phyloP scores from a whole-genome alignment of 2,888 invertebrate species.

The Tinea trinotella region DNA sequence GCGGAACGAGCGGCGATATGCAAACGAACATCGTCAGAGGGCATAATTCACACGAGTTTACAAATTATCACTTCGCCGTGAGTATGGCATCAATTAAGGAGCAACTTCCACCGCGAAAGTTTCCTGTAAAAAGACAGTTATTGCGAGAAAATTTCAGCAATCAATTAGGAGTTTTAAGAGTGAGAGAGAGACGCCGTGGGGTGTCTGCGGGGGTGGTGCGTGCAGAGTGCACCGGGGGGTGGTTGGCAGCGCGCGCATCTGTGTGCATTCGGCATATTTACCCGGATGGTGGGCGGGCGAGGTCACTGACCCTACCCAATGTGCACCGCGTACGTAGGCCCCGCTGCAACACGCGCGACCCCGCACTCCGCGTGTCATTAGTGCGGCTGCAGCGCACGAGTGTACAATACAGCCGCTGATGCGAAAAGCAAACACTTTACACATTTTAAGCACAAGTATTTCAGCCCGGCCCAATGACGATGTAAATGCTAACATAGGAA shows the following conservation, averaged over 20 bases:
- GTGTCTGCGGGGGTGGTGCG: slow-evolving; percentile 29
- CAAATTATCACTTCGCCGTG: slow-evolving; percentile 37
- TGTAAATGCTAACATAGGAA: background rate
- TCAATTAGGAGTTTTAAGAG: slow-evolving; percentile 71
- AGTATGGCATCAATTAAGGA: slow-evolving; percentile 54
- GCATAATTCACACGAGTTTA: slow-evolving; percentile 34
- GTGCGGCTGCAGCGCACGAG: slow-evolving; percentile 52
- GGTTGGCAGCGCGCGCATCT: slow-evolving; percentile 63
- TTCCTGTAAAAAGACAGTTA: slow-evolving; percentile 69
- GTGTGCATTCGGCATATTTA: slow-evolving; percentile 73
- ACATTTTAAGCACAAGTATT: slow-evolving; percentile 25
- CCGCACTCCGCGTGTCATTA: slow-evolving; percentile 40
- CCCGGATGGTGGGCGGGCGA: slow-evolving; percentile 69
- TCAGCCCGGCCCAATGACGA: background rate
- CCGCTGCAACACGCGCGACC: slow-evolving; percentile 32
- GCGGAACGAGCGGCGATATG: slow-evolving; percentile 33
- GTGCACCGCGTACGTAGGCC: slow-evolving; percentile 66
- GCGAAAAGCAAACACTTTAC: slow-evolving; percentile 61
- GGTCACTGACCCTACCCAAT: slow-evolving; percentile 70
- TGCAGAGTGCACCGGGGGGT: slow-evolving; percentile 22
- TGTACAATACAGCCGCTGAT: slow-evolving; percentile 28
- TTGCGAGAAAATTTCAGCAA: slow-evolving; percentile 71
- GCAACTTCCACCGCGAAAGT: slow-evolving; percentile 52
- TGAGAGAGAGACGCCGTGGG: slow-evolving; percentile 38
- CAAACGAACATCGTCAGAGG: slow-evolving; percentile 29